Base-by-base conservation (phyloP, 1,140 invertebrate species). In the Adoxophyes honmai region DNA sequence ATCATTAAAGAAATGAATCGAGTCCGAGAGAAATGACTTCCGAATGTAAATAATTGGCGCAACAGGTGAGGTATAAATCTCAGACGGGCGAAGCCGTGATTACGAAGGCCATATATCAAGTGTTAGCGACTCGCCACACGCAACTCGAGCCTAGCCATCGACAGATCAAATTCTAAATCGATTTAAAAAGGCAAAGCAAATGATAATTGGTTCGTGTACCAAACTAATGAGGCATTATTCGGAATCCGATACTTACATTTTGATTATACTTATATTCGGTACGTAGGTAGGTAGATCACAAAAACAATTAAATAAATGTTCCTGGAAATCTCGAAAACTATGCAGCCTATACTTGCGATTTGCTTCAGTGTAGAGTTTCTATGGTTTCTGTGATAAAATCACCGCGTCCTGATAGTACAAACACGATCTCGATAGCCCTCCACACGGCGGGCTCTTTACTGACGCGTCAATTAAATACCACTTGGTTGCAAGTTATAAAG, bases 381-480 rank as follows among this genome's bases (percentile, higher is more conserved):
- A 33, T n/a, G 21, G 18, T 21, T 48, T 13, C 42, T 48, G 21
- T 48, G 18, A 33, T 48, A 48, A 33, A 1, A 48, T 48, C 42
- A 48, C 7, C n/a, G 42, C 39, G 18, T 9, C 4, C n/a, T 10
- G 8, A 48, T 48, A 33, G 21, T 28, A 28, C 39, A 9, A 21
- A 15, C 9, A 9, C 39, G 42, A 48, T 48, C 42, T 48, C 42
- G 42, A 48, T 48, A 28, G 10, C 1, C 15, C 16, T 8, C 15
- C 42, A 48, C 42, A 48, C 42, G 42, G 42, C 15, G 42, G 28
- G 39, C 39, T 18, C 39, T 35, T 34, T n/a, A 39, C 38, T 75
- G 78, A 78, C 72, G 70, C 68, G 73, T 73, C 79, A 84, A 84
- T 86, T 82, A 82, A 81, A 79, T 77, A 75, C 62, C 75, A 81